Conservation (phyloP, 2,888 invertebrate species). For the Onchidella celtica region DNA sequence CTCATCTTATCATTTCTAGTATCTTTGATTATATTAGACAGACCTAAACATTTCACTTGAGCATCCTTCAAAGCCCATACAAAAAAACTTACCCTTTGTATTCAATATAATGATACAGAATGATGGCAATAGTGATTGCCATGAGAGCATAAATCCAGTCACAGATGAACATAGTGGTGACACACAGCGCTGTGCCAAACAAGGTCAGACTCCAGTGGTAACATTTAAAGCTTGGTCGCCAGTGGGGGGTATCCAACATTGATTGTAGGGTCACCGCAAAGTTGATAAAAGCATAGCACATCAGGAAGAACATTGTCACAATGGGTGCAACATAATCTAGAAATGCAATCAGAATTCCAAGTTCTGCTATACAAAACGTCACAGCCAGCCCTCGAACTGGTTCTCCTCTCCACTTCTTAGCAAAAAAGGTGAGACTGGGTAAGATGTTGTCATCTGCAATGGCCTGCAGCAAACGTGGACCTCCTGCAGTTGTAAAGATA, state of each 20-base stretch:
- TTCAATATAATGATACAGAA: conserved; percentile 78
- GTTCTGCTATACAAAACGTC: conserved; percentile 83
- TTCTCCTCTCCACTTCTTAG: conserved; percentile 92
- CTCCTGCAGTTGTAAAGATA: conserved; percentile 78
- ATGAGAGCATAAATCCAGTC: conserved; percentile 75
- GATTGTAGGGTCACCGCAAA: conserved; percentile 98
- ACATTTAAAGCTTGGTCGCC: conserved; percentile 96
- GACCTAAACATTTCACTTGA: no score
- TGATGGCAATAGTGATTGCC: conserved; percentile 68
- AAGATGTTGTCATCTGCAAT: conserved; percentile 98
- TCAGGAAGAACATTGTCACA: conserved; percentile 98
- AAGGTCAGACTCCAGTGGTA: conserved; percentile 72
- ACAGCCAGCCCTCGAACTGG: conserved; percentile 93
- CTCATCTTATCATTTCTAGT: no score
- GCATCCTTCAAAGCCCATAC: no score
- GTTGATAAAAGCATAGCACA: conserved; percentile 99
- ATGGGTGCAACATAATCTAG: conserved; percentile 97
- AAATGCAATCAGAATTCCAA: conserved; percentile 92
- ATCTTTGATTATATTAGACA: no score
- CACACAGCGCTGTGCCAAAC: conserved; percentile 72
- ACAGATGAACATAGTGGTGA: conserved; percentile 76
- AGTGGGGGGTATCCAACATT: conserved; percentile 92
- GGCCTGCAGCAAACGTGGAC: conserved; percentile 87
- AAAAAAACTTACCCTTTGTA: conserved; percentile 77
- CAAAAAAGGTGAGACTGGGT: conserved; percentile 95